phyloP scores from a whole-genome alignment of 1,140 invertebrate genomes.

The Argopecten irradians region DNA sequence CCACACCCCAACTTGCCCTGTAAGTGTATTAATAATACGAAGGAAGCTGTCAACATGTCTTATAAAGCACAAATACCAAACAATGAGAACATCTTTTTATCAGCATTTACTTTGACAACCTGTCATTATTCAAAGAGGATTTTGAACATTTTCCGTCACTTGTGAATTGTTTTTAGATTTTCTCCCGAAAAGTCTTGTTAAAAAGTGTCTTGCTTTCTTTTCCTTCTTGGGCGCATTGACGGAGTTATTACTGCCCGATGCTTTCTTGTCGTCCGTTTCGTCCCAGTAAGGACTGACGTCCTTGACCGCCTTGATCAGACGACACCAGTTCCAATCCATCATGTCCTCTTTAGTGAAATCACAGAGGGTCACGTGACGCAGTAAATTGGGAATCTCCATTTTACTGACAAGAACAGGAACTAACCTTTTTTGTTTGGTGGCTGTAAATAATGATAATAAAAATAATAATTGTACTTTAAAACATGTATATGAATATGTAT shows the following conservation, averaged over 20 bases:
- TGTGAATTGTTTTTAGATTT: not conserved
- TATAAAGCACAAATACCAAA: too few relatives aligned
- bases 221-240: not conserved
- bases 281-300: not conserved
- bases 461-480: too few relatives aligned
- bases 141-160: too few relatives aligned
- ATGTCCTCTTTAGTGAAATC: slow-evolving; percentile 73
- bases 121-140: too few relatives aligned
- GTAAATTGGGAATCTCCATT: slow-evolving; percentile 69
- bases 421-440: slow-evolving; percentile 70
- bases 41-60: too few relatives aligned
- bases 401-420: slow-evolving; percentile 73
- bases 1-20: too few relatives aligned
- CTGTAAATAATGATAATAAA: slow-evolving; percentile 52
- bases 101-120: too few relatives aligned
- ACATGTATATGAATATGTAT: too few relatives aligned
- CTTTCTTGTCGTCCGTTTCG: not conserved
- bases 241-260: not conserved
- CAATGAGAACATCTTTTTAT: too few relatives aligned
- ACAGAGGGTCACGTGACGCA: slow-evolving; percentile 73
- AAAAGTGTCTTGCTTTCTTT: not conserved
- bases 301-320: slow-evolving; percentile 70
- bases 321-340: slow-evolving; percentile 75
- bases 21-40: too few relatives aligned
- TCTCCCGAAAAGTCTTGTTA: not conserved